Evolutionary conservation across 2,888 invertebrate species (phyloP).

Genomic region (Tromatobia lineatoria): DNA sequence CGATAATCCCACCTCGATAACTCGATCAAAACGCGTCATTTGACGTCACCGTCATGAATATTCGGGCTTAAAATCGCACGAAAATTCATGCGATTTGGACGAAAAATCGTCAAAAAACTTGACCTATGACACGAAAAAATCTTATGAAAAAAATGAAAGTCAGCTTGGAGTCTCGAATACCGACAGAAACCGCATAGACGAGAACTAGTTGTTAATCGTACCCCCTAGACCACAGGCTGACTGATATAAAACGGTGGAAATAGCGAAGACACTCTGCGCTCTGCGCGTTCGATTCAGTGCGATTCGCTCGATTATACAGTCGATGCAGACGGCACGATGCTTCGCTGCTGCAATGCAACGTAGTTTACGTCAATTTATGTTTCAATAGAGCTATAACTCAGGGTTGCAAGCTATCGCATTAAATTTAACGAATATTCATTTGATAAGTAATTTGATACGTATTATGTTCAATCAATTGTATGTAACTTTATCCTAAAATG

Average conservation of each 20-base stretch:
- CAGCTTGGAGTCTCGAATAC: constrained; percentile 85
- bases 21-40: constrained; percentile 55
- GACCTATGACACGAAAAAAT: constrained; percentile 82
- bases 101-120: constrained; percentile 64
- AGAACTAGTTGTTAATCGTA: constrained; percentile 77
- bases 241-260: constrained; percentile 79
- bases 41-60: constrained; percentile 77
- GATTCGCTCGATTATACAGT: constrained; percentile 41
- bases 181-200: constrained; percentile 66
- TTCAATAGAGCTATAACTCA: not conserved
- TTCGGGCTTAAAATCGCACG: constrained; percentile 67
- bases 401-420: not conserved
- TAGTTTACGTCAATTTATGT: not conserved
- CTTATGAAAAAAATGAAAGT: constrained; percentile 82
- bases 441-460: too few species aligned
- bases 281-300: constrained; percentile 51
- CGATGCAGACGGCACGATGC: constrained; percentile 3
- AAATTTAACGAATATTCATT: too few species aligned
- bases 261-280: constrained; percentile 74
- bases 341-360: not conserved
- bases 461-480: not conserved
- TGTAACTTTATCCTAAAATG: too few species aligned
- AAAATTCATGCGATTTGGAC: constrained; percentile 64
- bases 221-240: constrained; percentile 84
- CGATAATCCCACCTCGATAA: constrained; percentile 71